A percentile compares a stretch with the other conserved stretches of the same genome.
These are phyloP conservation scores for Ptychadena robeensis DNA, from an alignment of 2,797 vertebrate genomes.

Conservation along the genomic window DNA sequence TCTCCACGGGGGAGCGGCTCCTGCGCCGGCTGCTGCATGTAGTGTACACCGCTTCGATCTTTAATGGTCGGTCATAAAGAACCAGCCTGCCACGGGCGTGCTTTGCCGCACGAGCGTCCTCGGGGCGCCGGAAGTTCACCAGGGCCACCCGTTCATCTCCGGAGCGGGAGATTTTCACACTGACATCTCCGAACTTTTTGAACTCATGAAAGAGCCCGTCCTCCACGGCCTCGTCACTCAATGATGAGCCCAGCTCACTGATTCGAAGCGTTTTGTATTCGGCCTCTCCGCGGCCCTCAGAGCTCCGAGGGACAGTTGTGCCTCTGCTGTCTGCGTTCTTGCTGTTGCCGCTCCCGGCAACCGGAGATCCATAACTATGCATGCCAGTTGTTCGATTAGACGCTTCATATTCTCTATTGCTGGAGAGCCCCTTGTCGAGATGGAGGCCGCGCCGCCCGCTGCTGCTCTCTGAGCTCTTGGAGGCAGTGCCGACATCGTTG, in stretches of 20 bases:
- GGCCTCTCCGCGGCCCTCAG: slow-evolving; percentile 77
- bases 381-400: slow-evolving; percentile 80
- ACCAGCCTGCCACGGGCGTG: slow-evolving; percentile 91
- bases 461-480: slow-evolving; percentile 69
- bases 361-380: slow-evolving; percentile 78
- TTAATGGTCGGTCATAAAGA: slow-evolving; percentile 93
- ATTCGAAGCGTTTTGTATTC: slow-evolving; percentile 97
- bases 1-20: slow-evolving; percentile 87
- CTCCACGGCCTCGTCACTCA: slow-evolving; percentile 97
- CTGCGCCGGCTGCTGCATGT: slow-evolving; percentile 67
- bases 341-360: slow-evolving; percentile 79
- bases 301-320: slow-evolving; percentile 66
- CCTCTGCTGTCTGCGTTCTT: slow-evolving; percentile 81
- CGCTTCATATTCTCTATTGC: slow-evolving; percentile 87
- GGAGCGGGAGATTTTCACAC: slow-evolving; percentile 86
- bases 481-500: slow-evolving; percentile 82
- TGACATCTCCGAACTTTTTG: slow-evolving; percentile 96
- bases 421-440: slow-evolving; percentile 78
- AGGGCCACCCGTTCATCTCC: slow-evolving; percentile 93
- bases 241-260: slow-evolving; percentile 92
- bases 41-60: slow-evolving; percentile 93
- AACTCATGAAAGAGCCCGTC: slow-evolving; percentile 97
- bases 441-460: slow-evolving; percentile 76
- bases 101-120: slow-evolving; percentile 93
- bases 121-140: slow-evolving; percentile 93